These are phyloP conservation scores for Calidris pygmaea DNA, from an alignment of 2,113 vertebrate genomes.

Conservation along the genomic window DNA sequence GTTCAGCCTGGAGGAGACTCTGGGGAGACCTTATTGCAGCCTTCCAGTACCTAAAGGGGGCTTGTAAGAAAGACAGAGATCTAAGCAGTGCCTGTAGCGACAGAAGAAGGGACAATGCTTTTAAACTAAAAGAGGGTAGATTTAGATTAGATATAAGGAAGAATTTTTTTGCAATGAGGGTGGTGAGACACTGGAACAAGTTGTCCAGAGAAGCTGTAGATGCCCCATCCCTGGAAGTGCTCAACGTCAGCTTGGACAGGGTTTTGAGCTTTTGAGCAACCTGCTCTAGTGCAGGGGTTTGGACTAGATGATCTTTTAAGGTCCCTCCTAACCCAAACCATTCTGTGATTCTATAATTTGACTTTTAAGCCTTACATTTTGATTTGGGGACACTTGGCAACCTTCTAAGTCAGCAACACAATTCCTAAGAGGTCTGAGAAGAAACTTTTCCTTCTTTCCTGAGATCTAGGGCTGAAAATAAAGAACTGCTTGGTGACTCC, in stretches of 20 bases:
- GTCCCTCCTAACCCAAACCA: not conserved
- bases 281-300: not conserved
- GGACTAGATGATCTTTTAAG: not conserved
- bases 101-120: not conserved
- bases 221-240: not conserved
- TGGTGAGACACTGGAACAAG: not conserved
- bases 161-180: not conserved
- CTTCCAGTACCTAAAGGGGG: not conserved
- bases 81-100: not conserved
- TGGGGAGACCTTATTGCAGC: not conserved
- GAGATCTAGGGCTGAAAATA: not conserved
- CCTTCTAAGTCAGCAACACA: not conserved
- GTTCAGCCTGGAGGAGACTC: not conserved
- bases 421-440: not conserved
- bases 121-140: not conserved
- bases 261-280: not conserved
- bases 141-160: not conserved
- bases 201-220: not conserved
- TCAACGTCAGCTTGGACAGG: not conserved
- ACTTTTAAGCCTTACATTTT: not conserved
- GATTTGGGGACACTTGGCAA: not conserved
- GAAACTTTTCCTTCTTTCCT: not conserved
- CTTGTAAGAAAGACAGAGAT: not conserved
- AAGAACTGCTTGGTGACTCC: not conserved
- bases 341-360: not conserved